These are phyloP conservation scores for Hemibagrus guttatus DNA, from an alignment of 2,797 vertebrate genomes.

Conservation along the genomic window DNA sequence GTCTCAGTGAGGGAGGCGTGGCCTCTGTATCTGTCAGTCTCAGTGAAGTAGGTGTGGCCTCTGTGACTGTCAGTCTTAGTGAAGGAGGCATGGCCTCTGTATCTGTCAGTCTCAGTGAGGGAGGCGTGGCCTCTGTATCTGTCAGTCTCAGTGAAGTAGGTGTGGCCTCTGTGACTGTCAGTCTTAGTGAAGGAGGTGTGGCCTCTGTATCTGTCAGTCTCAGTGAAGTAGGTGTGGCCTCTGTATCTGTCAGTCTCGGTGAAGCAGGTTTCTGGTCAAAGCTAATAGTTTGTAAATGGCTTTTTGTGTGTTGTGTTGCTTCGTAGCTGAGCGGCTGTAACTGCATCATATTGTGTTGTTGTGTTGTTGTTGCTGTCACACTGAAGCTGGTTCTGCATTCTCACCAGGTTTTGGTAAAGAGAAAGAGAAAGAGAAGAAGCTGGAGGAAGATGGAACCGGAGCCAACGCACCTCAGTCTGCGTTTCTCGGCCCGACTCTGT, in stretches of 20 bases:
- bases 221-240: not conserved
- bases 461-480: constrained; percentile 87
- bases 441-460: constrained; percentile 85
- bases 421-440: constrained; percentile 90
- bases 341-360: not conserved
- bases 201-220: not conserved
- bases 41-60: no score
- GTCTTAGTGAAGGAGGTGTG: not conserved
- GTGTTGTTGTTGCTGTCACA: not conserved
- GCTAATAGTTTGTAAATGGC: no score
- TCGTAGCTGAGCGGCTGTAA: no score
- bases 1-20: not conserved
- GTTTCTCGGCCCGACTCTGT: constrained; percentile 94
- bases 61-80: no score
- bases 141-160: no score
- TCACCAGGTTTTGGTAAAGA: constrained; percentile 84
- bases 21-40: no score
- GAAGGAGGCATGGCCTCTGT: no score
- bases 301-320: no score
- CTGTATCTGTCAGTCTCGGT: not conserved
- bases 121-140: no score
- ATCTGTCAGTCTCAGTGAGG: no score
- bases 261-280: no score
- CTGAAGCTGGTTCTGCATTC: not conserved
- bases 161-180: not conserved